Percentiles rank a stretch among this genome's conserved stretches.
phyloP scores from a whole-genome alignment of 2,797 vertebrate genomes.

The Basileuterus tristriatus region DNA sequence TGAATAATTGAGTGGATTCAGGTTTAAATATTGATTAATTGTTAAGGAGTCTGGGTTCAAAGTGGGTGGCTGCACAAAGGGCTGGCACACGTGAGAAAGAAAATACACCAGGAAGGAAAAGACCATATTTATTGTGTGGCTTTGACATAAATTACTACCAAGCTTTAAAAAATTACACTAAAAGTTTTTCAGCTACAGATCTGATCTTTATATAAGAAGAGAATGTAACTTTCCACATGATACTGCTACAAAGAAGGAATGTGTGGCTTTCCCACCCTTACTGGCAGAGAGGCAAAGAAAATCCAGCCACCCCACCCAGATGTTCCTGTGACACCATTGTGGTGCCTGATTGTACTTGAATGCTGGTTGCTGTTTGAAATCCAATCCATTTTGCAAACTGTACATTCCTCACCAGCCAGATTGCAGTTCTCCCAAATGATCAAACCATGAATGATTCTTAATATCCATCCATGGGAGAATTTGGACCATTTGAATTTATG shows the following conservation, averaged over 20 bases:
- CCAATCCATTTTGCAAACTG: neutral
- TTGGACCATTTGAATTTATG: neutral
- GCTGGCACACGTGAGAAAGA: neutral
- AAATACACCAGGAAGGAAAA: neutral
- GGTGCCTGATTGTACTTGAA: neutral
- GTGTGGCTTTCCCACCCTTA: neutral
- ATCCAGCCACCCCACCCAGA: neutral
- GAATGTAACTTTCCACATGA: neutral
- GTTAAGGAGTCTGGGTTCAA: neutral
- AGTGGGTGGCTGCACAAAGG: neutral
- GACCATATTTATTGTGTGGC: neutral
- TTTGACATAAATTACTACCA: neutral
- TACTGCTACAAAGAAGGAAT: neutral
- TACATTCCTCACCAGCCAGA: neutral
- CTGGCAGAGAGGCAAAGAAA: neutral
- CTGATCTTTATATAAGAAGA: neutral
- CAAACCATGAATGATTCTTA: neutral
- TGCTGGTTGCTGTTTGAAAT: neutral
- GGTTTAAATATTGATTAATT: slow-evolving; percentile 23
- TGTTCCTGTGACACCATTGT: neutral
- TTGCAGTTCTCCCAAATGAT: neutral
- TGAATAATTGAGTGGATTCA: slow-evolving; percentile 18
- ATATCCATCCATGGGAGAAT: neutral
- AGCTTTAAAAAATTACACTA: neutral
- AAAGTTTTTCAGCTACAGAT: neutral